phyloP scores from a whole-genome alignment of 2,797 vertebrate species.

The Furcifer pardalis region DNA sequence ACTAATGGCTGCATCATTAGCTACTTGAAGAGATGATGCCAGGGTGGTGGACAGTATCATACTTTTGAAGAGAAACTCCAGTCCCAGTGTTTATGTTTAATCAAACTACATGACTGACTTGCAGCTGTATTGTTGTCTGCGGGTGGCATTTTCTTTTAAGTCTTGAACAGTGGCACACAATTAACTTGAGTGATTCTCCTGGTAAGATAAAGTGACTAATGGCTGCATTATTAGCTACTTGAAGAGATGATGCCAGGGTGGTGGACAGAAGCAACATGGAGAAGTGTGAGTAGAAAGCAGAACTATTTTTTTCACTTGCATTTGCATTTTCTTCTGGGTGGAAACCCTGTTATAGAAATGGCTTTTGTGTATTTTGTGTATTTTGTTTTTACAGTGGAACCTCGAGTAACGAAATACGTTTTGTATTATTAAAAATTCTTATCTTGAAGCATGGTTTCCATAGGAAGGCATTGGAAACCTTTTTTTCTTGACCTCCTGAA shows the following conservation, averaged over 20 bases:
- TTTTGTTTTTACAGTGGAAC: conserved; percentile 32
- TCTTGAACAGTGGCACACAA: conserved; percentile 10
- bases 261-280: not conserved
- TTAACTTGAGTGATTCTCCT: not conserved
- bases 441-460: no score
- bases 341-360: conserved; percentile 12
- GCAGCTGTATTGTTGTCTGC: not conserved
- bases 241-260: conserved; percentile 17
- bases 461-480: no score
- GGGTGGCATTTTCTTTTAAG: conserved; percentile 29
- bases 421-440: no score
- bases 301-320: not conserved
- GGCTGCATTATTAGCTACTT: conserved; percentile 28
- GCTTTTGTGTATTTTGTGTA: conserved; percentile 40
- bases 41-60: not conserved
- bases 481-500: no score
- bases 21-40: conserved; percentile 34
- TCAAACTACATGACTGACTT: conserved; percentile 21
- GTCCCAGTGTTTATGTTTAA: conserved; percentile 10
- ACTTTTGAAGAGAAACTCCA: not conserved
- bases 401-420: no score
- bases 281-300: not conserved
- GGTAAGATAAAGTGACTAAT: not conserved
- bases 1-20: conserved; percentile 14
- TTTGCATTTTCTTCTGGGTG: not conserved